Evolutionary conservation across 2,888 invertebrate species (phyloP).

Genomic region (Drosophila cyrtoloma): DNA sequence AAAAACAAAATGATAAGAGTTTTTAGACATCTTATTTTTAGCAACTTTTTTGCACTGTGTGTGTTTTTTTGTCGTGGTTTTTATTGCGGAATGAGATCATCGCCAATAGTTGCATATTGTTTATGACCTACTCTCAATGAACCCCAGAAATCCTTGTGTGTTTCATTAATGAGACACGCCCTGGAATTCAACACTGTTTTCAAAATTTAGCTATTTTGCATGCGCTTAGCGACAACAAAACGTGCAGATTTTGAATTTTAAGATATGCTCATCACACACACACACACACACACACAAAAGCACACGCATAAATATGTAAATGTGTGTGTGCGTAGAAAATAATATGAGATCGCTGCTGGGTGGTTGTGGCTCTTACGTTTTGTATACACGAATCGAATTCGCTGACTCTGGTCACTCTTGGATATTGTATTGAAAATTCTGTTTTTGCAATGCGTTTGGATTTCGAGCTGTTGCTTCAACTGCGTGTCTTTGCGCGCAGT

Average conservation of each 20-base stretch:
- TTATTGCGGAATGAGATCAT: constrained; percentile 44
- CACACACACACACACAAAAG: not conserved
- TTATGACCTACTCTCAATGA: constrained; percentile 15
- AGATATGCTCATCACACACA: not conserved
- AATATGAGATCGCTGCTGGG: constrained; percentile 21
- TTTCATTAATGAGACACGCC: constrained; percentile 18
- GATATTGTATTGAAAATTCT: constrained; percentile 28
- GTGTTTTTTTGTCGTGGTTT: not conserved
- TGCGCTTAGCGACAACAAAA: not conserved
- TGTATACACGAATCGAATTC: constrained; percentile 33
- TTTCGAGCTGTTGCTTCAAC: constrained; percentile 31
- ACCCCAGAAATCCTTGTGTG: not conserved
- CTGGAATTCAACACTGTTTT: constrained; percentile 5
- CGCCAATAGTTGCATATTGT: constrained; percentile 10
- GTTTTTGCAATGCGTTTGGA: constrained; percentile 22
- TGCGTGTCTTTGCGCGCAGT: constrained; percentile 74
- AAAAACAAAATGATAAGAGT: not conserved
- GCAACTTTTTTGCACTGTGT: not conserved
- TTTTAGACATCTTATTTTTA: not conserved
- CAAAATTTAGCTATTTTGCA: not conserved
- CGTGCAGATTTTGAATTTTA: constrained; percentile 24
- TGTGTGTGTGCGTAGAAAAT: not conserved
- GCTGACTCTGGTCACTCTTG: constrained; percentile 29
- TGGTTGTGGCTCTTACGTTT: constrained; percentile 32
- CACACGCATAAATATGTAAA: constrained; percentile 7